Evolutionary conservation across 2,113 vertebrate species (phyloP).

Genomic region (Chionodraco myersi): DNA sequence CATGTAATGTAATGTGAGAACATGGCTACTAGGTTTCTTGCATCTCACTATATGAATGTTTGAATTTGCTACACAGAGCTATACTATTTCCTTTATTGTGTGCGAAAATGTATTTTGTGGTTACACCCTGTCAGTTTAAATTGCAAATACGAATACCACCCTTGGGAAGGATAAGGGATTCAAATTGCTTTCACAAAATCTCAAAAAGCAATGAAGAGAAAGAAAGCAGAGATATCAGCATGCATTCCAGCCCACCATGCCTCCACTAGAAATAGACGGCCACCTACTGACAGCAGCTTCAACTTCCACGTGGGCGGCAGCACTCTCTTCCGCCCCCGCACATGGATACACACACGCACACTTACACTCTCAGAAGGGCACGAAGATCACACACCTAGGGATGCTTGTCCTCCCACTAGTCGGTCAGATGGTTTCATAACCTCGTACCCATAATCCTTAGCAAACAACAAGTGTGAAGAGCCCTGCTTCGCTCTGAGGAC

Average conservation of each 20-base stretch:
- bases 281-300: slow-evolving; percentile 75
- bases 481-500: slow-evolving; percentile 8
- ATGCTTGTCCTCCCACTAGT: slow-evolving; percentile 55
- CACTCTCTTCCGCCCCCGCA: slow-evolving; percentile 66
- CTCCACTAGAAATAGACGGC: slow-evolving; percentile 80
- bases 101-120: background rate
- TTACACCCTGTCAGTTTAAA: slow-evolving; percentile 18
- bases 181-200: slow-evolving; percentile 49
- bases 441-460: slow-evolving; percentile 59
- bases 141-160: background rate
- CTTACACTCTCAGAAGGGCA: slow-evolving; percentile 15
- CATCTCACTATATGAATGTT: background rate
- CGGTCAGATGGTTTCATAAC: slow-evolving; percentile 72
- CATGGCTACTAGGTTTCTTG: no score
- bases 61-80: background rate
- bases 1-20: no score
- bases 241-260: slow-evolving; percentile 70
- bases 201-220: slow-evolving; percentile 40
- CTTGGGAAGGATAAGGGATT: slow-evolving; percentile 7
- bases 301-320: slow-evolving; percentile 73
- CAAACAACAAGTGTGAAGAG: slow-evolving; percentile 52
- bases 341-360: slow-evolving; percentile 24
- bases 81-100: slow-evolving; percentile 11
- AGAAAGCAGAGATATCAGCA: slow-evolving; percentile 37
- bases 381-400: slow-evolving; percentile 38